Evolutionary conservation across 1,140 invertebrate genomes (phyloP), one percentile per base, ranked within the genome.

Genomic region (Drosophila navojoa): DNA sequence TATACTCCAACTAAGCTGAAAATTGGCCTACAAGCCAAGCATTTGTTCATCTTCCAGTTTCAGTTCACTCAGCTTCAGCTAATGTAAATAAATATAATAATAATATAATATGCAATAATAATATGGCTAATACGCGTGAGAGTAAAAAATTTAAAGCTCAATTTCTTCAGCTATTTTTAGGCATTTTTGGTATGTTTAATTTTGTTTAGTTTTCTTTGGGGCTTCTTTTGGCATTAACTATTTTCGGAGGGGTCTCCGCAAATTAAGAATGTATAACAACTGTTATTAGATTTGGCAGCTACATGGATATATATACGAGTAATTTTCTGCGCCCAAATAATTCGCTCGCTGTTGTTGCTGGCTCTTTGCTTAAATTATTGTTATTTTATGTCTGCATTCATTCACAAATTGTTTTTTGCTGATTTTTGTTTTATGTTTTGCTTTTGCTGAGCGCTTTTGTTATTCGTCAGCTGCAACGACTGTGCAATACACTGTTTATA

Each of bases 321-420:
- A 76, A 67, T 76, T 76, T 76, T 58, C 79, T 86, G 81, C 47
- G 16, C 63, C 54, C 60, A 62, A 76, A 75, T 75, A 66, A 57
- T 66, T 72, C 60, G 69, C 25, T 59, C 45, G 45, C 60, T 71
- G 49, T 40, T 69, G 45, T 42, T 61, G 68, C 13, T 71, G 58
- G 25, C 62, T 67, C 50, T 72, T 72, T 42, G 59, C 49, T 69
- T 71, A 86, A 86, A 86, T 86, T 86, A 86, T 86, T 86, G 82
- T 87, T 86, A 86, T 86, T 86, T 86, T 72, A 86, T 86, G 82
- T 87, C 82, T 86, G 82, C 79, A 89, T 86, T 87, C 82, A 86
- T 86, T 87, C 82, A 86, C 71, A 77, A 86, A 86, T 84, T 76
- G 69, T 76, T 76, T 76, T 22, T 71, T 67, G 62, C 40, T 29